These are phyloP conservation scores for Burhinus oedicnemus DNA, from an alignment of 2,113 vertebrate genomes.

Conservation along the genomic window DNA sequence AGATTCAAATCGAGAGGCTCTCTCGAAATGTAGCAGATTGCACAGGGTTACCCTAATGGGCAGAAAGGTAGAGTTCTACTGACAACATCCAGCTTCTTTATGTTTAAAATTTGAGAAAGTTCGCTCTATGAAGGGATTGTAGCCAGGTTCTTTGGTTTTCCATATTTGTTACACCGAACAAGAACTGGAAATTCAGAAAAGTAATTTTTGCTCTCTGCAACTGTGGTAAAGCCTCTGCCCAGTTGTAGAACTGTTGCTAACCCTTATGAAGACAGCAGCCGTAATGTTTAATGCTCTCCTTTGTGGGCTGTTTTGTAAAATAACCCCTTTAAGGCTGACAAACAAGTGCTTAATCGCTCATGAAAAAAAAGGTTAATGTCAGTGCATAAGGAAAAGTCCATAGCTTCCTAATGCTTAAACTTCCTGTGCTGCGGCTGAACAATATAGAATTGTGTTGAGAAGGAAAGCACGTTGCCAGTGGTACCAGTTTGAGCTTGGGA, in stretches of 20 bases:
- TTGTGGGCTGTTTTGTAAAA: not conserved
- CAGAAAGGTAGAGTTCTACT: not conserved
- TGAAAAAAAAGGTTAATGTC: not conserved
- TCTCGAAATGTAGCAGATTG: not conserved
- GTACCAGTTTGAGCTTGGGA: conserved; percentile 51
- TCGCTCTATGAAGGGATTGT: not conserved
- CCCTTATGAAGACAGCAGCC: not conserved
- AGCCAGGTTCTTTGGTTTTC: not conserved
- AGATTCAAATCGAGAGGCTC: not conserved
- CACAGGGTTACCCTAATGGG: not conserved
- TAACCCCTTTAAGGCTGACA: not conserved
- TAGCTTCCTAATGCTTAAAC: not conserved
- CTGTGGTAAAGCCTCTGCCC: not conserved
- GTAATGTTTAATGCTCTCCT: not conserved
- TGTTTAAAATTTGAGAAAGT: not conserved
- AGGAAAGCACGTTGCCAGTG: conserved; percentile 43
- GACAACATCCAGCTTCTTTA: not conserved
- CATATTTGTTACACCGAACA: not conserved
- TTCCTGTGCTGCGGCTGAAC: not conserved
- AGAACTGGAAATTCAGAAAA: not conserved
- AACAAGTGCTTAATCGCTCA: not conserved
- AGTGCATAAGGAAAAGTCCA: not conserved
- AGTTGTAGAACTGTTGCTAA: not conserved
- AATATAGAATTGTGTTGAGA: conserved; percentile 8
- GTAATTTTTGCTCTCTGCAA: not conserved